Conservation (phyloP, 2,888 invertebrate species). For the Agrochola macilenta region DNA sequence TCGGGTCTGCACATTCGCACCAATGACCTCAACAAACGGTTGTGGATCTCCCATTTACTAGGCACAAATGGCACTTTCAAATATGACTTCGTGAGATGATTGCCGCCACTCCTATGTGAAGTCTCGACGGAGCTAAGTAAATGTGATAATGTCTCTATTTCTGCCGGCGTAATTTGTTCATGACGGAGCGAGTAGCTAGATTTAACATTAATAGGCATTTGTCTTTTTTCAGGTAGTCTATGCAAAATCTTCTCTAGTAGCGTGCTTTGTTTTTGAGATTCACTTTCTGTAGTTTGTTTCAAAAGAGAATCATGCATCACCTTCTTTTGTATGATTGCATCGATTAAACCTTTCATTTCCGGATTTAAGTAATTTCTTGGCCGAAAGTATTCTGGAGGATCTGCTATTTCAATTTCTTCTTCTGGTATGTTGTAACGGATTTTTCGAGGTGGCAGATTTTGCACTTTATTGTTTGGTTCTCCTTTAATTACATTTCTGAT, state of each 20-base stretch:
- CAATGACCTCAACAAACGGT: slow-evolving; percentile 24
- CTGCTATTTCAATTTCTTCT: slow-evolving; percentile 22
- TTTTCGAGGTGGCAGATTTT: slow-evolving; percentile 5
- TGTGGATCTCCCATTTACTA: slow-evolving; percentile 48
- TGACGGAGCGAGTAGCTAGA: slow-evolving; percentile 31
- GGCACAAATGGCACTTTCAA: slow-evolving; percentile 25
- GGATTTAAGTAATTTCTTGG: slow-evolving; percentile 24
- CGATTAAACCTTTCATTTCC: slow-evolving; percentile 42
- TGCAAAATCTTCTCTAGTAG: slow-evolving; percentile 59
- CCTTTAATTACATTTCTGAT: slow-evolving; percentile 19
- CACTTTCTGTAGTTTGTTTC: slow-evolving; percentile 42
- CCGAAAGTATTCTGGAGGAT: slow-evolving; percentile 9
- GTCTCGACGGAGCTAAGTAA: slow-evolving; percentile 19
- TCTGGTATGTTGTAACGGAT: slow-evolving; percentile 30
- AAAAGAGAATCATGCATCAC: slow-evolving; percentile 33
- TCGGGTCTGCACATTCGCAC: slow-evolving; percentile 37
- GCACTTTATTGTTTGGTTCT: slow-evolving; percentile 15
- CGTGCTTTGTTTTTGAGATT: slow-evolving; percentile 50
- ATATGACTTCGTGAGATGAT: slow-evolving; percentile 37
- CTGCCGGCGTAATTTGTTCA: slow-evolving; percentile 23
- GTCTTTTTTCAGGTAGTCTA: slow-evolving; percentile 43
- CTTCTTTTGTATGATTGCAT: slow-evolving; percentile 44
- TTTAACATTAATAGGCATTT: slow-evolving; percentile 31
- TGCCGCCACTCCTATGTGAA: slow-evolving; percentile 24
- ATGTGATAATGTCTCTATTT: slow-evolving; percentile 23